Evolutionary conservation across 2,113 vertebrate genomes (phyloP).

Genomic region (Marmota flaviventris): DNA sequence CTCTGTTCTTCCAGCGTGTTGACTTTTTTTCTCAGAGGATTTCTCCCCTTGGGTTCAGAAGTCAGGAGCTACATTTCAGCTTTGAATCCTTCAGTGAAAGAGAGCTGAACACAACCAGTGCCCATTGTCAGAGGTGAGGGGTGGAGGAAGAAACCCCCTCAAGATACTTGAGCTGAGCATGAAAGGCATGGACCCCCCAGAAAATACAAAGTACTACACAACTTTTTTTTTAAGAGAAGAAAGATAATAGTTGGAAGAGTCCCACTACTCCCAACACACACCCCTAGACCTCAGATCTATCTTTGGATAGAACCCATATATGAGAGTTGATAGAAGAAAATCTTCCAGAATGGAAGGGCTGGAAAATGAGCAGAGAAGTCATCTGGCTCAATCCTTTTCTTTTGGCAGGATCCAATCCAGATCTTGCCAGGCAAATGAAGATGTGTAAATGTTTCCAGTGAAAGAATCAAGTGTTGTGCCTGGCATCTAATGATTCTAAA

Average conservation of each 20-base stretch:
- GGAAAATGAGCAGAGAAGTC: neutral
- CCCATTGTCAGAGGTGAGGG: neutral
- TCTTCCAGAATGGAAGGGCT: neutral
- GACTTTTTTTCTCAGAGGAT: neutral
- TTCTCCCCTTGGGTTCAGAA: neutral
- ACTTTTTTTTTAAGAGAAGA: neutral
- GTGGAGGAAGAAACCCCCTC: neutral
- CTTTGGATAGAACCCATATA: neutral
- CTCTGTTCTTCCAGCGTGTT: neutral
- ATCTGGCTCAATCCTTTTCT: neutral
- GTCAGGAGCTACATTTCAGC: neutral
- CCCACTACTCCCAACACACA: neutral
- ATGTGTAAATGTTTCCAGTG: constrained; percentile 14
- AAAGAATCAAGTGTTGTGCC: neutral
- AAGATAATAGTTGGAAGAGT: neutral
- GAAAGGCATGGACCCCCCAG: neutral
- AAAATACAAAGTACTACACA: neutral
- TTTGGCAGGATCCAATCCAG: constrained; percentile 21
- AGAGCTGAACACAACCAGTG: neutral
- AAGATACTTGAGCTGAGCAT: neutral
- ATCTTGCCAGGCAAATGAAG: constrained; percentile 18
- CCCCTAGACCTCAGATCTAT: neutral
- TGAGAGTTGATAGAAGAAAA: neutral
- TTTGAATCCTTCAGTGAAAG: neutral
- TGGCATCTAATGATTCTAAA: neutral